These are phyloP conservation scores for Lymantria monacha DNA, from an alignment of 2,888 invertebrate species.

Conservation along the genomic window DNA sequence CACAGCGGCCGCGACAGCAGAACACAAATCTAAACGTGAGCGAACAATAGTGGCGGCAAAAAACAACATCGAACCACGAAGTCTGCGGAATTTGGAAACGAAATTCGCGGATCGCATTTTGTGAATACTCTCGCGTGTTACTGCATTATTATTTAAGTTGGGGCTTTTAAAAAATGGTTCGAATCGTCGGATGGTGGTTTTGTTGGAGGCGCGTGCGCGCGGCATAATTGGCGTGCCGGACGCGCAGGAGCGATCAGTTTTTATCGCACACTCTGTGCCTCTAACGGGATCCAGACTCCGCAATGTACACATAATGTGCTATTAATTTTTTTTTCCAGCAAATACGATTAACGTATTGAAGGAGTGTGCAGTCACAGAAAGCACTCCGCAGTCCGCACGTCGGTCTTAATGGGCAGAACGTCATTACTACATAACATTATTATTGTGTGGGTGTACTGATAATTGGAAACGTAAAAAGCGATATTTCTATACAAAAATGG, in stretches of 20 bases:
- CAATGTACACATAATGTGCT: slow-evolving; percentile 1
- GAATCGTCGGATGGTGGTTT: slow-evolving; percentile 64
- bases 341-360: no score
- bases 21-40: slow-evolving; percentile 59
- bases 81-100: slow-evolving; percentile 72
- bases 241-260: slow-evolving; percentile 50
- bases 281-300: slow-evolving; percentile 34
- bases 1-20: slow-evolving; percentile 48
- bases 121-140: slow-evolving; percentile 81
- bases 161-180: slow-evolving; percentile 72
- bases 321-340: no score
- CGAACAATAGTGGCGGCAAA: slow-evolving; percentile 75
- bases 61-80: slow-evolving; percentile 54
- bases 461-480: slow-evolving; percentile 15
- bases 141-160: slow-evolving; percentile 80
- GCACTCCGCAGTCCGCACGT: not conserved
- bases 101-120: slow-evolving; percentile 80
- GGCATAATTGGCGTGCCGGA: slow-evolving; percentile 71
- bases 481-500: slow-evolving; percentile 9
- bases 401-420: slow-evolving; percentile 18
- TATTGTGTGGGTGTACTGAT: slow-evolving; percentile 20
- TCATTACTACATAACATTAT: slow-evolving; percentile 9
- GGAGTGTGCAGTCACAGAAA: no score
- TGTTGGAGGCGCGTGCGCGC: slow-evolving; percentile 79
- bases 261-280: slow-evolving; percentile 38